Evolutionary conservation across 2,113 vertebrate genomes (phyloP), one percentile per base, ranked within the genome.

Genomic region (Lamprotornis superbus): DNA sequence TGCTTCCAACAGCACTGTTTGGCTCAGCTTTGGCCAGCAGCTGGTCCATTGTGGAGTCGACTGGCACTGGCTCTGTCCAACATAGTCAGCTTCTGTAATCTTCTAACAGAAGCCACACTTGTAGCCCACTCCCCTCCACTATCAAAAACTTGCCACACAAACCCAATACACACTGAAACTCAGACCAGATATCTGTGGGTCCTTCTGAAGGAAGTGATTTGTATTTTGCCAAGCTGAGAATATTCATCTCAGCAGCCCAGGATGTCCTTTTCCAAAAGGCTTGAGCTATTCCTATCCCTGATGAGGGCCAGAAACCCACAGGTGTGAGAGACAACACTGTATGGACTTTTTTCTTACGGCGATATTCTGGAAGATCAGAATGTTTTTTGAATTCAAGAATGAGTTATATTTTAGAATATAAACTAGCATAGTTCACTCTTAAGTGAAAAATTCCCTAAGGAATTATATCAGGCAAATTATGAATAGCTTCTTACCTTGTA

Each of bases 1-100:
- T 11, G 3, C 8, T 75, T 35, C 24, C 28, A 57, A 1, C 6
- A 4, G 25, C 5, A 1, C 37, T 28, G 18, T 40, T 75, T 24
- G 49, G 11, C 18, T 75, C 61, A 46, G n/a, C 9, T 68, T 69
- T 70, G 67, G 21, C 28, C 20, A 74, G 47, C 33, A 44, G 35
- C 24, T n/a, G 35, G 28, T 44, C 49, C 30, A 4, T 9, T 46
- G n/a, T 55, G 35, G 52, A 53, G 24, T 6, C 0, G 0, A 9
- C 27, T 49, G 46, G 10, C 20, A 9, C 20, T 28, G 56, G 2
- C 8, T 52, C 35, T 77, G 35, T 15, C 27, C 11, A 15, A 25
- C 7, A 20, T 1, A 2, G 24, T 5, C 25, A 42, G 52, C 52
- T 60, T 52, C 50, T 77, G 44, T 28, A 21, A 50, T 23, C 21